A percentile compares a stretch with the other conserved stretches of the same genome.
phyloP scores from a whole-genome alignment of 1,140 invertebrate genomes.

The Pseudomyrmex dendroicus region DNA sequence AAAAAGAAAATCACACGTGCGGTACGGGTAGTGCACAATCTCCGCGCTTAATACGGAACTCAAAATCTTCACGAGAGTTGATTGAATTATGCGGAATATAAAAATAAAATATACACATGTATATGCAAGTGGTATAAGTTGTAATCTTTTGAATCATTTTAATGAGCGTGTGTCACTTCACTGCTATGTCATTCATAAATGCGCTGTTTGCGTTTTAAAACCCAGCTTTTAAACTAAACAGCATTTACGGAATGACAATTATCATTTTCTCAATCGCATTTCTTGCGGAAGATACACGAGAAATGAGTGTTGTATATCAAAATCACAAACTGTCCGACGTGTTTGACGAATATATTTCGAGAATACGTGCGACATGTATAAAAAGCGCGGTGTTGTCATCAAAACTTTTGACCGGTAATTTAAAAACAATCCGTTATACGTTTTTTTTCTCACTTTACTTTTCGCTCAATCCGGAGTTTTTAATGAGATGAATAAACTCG shows the following conservation, averaged over 20 bases:
- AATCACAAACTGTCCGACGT: neutral
- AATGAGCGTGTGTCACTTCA: constrained; percentile 42
- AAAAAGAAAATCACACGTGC: constrained; percentile 9
- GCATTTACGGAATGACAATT: constrained; percentile 2
- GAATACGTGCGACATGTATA: neutral
- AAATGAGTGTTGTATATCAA: constrained; percentile 7
- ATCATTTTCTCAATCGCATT: constrained; percentile 10
- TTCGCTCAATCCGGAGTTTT: neutral
- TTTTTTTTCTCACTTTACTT: neutral
- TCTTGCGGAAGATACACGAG: neutral
- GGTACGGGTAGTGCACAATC: constrained; percentile 6
- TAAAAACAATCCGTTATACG: neutral
- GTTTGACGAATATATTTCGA: too few relatives aligned
- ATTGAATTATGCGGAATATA: constrained; percentile 47
- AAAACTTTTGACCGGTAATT: neutral
- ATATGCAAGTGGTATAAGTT: constrained; percentile 38
- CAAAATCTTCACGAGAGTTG: constrained; percentile 29
- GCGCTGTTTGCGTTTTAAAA: constrained; percentile 1
- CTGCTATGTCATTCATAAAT: constrained; percentile 1
- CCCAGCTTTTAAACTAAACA: neutral
- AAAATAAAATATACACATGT: constrained; percentile 51
- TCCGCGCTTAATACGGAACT: constrained; percentile 11
- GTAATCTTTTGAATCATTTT: constrained; percentile 53
- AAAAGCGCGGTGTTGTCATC: neutral
- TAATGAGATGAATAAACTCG: neutral